Base-by-base conservation (phyloP, 2,113 vertebrate species). In the Lophura nycthemera region DNA sequence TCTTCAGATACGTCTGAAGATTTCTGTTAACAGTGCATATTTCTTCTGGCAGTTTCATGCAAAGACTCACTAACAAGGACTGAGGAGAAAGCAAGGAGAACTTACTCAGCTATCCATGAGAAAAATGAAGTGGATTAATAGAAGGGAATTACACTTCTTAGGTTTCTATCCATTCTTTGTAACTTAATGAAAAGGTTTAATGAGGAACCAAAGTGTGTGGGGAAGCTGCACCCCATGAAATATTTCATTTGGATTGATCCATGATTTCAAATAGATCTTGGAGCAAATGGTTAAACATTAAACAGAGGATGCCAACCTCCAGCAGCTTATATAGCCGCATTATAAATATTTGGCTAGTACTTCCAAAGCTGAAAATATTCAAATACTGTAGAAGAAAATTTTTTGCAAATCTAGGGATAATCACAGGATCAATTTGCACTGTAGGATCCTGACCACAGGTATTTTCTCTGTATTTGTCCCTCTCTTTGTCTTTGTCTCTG, bases 11-110 rank as follows among this genome's bases (percentile, higher is more conserved):
- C 52, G 7, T 14, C 34, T 64, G 56, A 90, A 93, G 15, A 83
- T 52, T 92, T 86, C 38, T 83, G 6, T 73, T 70, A 50, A 65
- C 42, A 60, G 14, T 56, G 40, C 8, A 14, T 71, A 54, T 70
- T 92, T 84, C 34, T 6, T 57, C 15, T 34, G 32, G 38, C n/a
- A 88, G n/a, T 15, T 72, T n/a, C 72, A 76, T 38, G 38, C 20
- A 79, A n/a, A 78, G 20, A 42, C 20, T 73, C 29, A 45, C 25
- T 78, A 81, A 71, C 1, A 2, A 66, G 21, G 57, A 54, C 3
- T 0, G 0, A 71, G 25, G 27, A 59, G 24, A 57, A 83, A 64
- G 29, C 1, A 5, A 67, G 22, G 18, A 70, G 21, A 65, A 71
- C 83, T 86, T 83, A 50, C 9, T 52, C 2, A 3, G 2, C 8